A percentile compares a stretch with the other conserved stretches of the same genome.
Evolutionary conservation across 64 coral and sea anemone species (phyloP).

Genomic region (Anthopleura sola): DNA sequence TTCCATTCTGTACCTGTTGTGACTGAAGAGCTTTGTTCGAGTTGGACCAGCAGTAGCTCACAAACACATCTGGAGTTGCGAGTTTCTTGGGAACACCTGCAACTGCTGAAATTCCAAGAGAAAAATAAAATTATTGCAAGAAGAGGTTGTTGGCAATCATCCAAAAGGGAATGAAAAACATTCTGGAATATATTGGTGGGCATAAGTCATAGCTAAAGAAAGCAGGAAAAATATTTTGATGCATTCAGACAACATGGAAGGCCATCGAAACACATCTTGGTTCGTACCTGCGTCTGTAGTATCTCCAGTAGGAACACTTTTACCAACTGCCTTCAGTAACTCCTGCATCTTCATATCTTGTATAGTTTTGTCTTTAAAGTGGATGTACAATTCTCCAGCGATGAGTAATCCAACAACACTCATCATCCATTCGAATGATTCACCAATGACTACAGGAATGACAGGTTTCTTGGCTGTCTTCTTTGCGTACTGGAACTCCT

Average conservation of each 20-base stretch:
- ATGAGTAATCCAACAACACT: slow-evolving; percentile 89
- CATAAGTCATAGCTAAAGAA: no score
- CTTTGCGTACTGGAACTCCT: slow-evolving; percentile 93
- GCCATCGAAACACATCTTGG: not conserved
- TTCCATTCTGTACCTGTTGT: slow-evolving; percentile 44
- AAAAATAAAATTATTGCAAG: not conserved
- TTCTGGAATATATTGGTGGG: no score
- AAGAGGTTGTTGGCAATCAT: not conserved
- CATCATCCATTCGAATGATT: slow-evolving; percentile 92
- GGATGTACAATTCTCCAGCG: slow-evolving; percentile 93
- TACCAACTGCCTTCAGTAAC: slow-evolving; percentile 65
- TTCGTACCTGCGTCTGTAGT: not conserved
- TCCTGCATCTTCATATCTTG: slow-evolving; percentile 78
- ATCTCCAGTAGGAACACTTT: slow-evolving; percentile 22
- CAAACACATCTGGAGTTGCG: slow-evolving; percentile 68
- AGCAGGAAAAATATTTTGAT: no score
- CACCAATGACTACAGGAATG: slow-evolving; percentile 80
- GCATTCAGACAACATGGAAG: no score
- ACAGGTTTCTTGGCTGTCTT: slow-evolving; percentile 84
- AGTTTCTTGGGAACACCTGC: not conserved
- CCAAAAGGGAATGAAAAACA: no score
- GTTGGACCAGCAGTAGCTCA: slow-evolving; percentile 94
- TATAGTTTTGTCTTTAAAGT: slow-evolving; percentile 75
- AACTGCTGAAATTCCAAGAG: not conserved
- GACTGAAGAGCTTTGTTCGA: slow-evolving; percentile 68